Conservation (phyloP, 2,113 vertebrate genomes). For the Charina bottae region DNA sequence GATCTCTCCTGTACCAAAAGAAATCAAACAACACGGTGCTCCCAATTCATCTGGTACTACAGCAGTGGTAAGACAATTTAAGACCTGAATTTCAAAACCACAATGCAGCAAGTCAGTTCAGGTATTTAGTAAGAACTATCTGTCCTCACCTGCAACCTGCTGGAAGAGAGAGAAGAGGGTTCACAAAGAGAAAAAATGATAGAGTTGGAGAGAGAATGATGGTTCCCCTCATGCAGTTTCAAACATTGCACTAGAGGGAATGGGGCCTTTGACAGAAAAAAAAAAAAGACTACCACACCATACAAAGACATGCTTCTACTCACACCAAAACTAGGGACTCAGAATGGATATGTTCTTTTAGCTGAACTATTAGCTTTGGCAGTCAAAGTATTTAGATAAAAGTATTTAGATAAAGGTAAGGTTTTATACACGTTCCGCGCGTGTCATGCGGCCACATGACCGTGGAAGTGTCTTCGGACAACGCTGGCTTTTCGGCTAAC, state of each 20-base stretch:
- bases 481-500: no score
- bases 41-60: background rate
- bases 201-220: background rate
- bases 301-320: background rate
- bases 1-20: background rate
- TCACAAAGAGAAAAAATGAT: background rate
- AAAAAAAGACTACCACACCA: no score
- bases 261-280: background rate
- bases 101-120: background rate
- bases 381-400: background rate
- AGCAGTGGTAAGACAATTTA: background rate
- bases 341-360: background rate
- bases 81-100: background rate
- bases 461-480: no score
- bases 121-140: background rate
- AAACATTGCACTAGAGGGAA: background rate
- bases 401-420: background rate
- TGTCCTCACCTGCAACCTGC: background rate
- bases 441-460: no score
- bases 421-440: no score
- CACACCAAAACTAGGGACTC: background rate
- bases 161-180: background rate
- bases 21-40: background rate
- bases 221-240: background rate
- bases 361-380: background rate